phyloP scores from a whole-genome alignment of 2,797 vertebrate genomes.

The Diglossa cyanea region DNA sequence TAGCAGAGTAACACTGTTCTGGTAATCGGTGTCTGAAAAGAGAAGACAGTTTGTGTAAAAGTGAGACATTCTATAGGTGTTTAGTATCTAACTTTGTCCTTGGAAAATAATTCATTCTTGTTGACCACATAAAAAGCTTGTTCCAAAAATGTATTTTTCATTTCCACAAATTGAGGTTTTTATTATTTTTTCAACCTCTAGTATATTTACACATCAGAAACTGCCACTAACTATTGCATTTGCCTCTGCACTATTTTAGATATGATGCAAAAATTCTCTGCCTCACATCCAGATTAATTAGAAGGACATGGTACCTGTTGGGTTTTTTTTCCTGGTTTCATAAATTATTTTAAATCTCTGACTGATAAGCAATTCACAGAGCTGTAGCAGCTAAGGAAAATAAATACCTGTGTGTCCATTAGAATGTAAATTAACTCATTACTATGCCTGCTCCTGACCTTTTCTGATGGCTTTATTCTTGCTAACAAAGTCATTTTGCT shows the following conservation, averaged over 20 bases:
- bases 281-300: conserved; percentile 43
- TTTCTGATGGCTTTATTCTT: conserved; percentile 55
- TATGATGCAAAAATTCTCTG: conserved; percentile 4
- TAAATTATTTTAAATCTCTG: conserved; percentile 42
- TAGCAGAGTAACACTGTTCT: not conserved
- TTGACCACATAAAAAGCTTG: not conserved
- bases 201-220: not conserved
- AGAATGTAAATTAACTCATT: conserved; percentile 72
- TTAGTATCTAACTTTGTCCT: not conserved
- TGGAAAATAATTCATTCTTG: not conserved
- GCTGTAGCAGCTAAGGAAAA: conserved; percentile 44
- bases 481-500: conserved; percentile 36
- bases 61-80: not conserved
- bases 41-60: not conserved
- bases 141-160: not conserved
- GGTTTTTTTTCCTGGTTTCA: conserved; percentile 21
- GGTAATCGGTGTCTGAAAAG: not conserved
- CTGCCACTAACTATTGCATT: not conserved
- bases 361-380: conserved; percentile 58
- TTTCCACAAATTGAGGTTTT: not conserved
- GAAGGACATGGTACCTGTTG: conserved; percentile 4
- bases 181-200: not conserved
- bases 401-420: conserved; percentile 54
- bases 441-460: conserved; percentile 55
- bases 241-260: not conserved